phyloP scores from a whole-genome alignment of 2,888 invertebrate species.

The Vanessa cardui region DNA sequence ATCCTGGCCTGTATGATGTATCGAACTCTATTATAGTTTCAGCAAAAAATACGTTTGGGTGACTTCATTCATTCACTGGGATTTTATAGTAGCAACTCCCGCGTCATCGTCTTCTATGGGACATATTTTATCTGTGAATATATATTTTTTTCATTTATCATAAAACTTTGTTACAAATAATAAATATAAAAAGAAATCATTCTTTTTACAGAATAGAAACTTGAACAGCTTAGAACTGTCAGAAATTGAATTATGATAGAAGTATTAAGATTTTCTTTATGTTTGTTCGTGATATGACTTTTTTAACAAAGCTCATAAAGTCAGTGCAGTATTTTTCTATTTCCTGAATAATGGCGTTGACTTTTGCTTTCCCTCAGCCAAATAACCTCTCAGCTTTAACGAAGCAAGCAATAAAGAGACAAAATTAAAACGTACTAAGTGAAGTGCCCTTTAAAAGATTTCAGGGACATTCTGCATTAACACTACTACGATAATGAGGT shows the following conservation, averaged over 20 bases:
- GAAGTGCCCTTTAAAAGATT: slow-evolving; percentile 71
- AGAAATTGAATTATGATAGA: slow-evolving; percentile 9
- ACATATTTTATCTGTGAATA: slow-evolving; percentile 25
- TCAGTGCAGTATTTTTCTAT: slow-evolving; percentile 25
- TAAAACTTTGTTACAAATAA: slow-evolving; percentile 6
- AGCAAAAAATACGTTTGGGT: slow-evolving; percentile 26
- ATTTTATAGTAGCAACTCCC: slow-evolving; percentile 37
- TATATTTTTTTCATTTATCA: slow-evolving; percentile 28
- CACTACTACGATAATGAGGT: slow-evolving; percentile 72
- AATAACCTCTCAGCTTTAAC: slow-evolving; percentile 74
- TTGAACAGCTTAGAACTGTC: slow-evolving; percentile 6
- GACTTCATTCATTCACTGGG: slow-evolving; percentile 29
- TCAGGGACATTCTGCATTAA: slow-evolving; percentile 75
- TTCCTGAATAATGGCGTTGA: slow-evolving; percentile 31
- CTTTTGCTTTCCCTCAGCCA: slow-evolving; percentile 58
- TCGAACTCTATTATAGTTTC: slow-evolving; percentile 27
- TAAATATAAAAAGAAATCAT: neutral
- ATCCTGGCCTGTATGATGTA: slow-evolving; percentile 17
- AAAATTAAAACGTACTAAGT: slow-evolving; percentile 66
- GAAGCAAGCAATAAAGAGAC: slow-evolving; percentile 68
- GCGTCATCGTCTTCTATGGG: slow-evolving; percentile 38
- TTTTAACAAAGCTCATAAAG: slow-evolving; percentile 16
- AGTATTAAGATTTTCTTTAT: neutral
- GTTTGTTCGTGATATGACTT: neutral
- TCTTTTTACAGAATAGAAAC: slow-evolving; percentile 7